phyloP scores from a whole-genome alignment of 1,140 invertebrate species.

The Neoseiulus cucumeris region DNA sequence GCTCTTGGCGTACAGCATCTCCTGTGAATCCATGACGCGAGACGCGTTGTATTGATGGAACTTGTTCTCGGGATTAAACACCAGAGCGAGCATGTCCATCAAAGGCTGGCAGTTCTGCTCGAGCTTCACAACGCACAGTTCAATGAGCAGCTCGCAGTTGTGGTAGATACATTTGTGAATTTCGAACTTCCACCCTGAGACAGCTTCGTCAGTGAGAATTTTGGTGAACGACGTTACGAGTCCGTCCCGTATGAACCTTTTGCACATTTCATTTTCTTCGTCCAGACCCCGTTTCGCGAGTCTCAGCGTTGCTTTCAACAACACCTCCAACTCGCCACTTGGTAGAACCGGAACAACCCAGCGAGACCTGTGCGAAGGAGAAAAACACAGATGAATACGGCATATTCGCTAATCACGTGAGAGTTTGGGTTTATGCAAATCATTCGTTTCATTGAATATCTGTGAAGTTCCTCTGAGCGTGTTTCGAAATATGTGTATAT shows the following conservation, averaged over 20 bases:
- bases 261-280: constrained; percentile 67
- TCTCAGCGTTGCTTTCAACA: constrained; percentile 70
- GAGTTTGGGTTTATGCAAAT: no score
- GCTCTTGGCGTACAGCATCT: neutral
- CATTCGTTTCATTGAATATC: neutral
- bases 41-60: constrained; percentile 43
- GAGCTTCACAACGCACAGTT: constrained; percentile 72
- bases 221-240: constrained; percentile 87
- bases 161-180: constrained; percentile 83
- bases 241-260: constrained; percentile 83
- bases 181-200: constrained; percentile 89
- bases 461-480: neutral
- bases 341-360: constrained; percentile 94
- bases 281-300: constrained; percentile 63
- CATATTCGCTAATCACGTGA: no score
- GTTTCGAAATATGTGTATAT: no score
- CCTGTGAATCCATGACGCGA: constrained; percentile 12
- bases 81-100: constrained; percentile 73
- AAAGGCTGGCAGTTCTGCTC: constrained; percentile 80
- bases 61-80: constrained; percentile 82
- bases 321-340: constrained; percentile 78
- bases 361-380: constrained; percentile 45
- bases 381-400: neutral
- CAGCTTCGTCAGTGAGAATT: constrained; percentile 92
- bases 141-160: constrained; percentile 74